Evolutionary conservation across 1,140 invertebrate genomes (phyloP).

Genomic region (Drosophila arawakana): DNA sequence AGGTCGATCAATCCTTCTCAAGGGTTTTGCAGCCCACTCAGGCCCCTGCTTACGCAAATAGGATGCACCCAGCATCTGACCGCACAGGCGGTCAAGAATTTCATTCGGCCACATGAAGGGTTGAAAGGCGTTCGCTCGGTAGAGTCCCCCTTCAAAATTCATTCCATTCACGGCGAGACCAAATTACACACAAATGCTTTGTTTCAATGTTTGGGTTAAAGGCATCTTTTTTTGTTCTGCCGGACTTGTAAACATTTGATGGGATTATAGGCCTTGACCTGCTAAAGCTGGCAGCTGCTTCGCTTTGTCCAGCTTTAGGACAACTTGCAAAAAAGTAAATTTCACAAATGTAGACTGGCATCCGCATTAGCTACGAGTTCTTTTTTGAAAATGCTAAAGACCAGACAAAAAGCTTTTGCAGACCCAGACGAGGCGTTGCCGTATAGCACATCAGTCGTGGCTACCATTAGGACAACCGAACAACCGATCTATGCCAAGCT

Average conservation of each 20-base stretch:
- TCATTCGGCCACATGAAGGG: neutral
- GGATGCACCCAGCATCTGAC: neutral
- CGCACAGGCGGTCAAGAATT: slow-evolving; percentile 11
- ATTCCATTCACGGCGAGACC: slow-evolving; percentile 12
- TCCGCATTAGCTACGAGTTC: too few relatives aligned
- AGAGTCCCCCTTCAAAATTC: neutral
- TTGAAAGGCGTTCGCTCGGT: neutral
- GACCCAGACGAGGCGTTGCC: too few relatives aligned
- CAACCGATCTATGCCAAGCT: neutral
- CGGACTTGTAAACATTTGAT: slow-evolving; percentile 27
- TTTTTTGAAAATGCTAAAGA: too few relatives aligned
- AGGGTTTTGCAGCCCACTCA: slow-evolving; percentile 15
- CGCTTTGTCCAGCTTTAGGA: slow-evolving; percentile 13
- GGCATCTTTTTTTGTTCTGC: slow-evolving; percentile 20
- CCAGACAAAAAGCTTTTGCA: too few relatives aligned
- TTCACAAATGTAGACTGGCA: too few relatives aligned
- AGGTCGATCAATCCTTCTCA: slow-evolving; percentile 23
- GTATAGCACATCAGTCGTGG: too few relatives aligned
- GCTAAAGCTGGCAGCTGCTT: slow-evolving; percentile 5
- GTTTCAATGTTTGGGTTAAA: slow-evolving; percentile 23
- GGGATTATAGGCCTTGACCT: slow-evolving; percentile 22
- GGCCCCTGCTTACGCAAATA: slow-evolving; percentile 10
- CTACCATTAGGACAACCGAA: neutral
- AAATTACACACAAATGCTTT: slow-evolving; percentile 9
- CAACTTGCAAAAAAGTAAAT: too few relatives aligned